phyloP scores from a whole-genome alignment of 2,113 vertebrate species.

The Tiliqua scincoides region DNA sequence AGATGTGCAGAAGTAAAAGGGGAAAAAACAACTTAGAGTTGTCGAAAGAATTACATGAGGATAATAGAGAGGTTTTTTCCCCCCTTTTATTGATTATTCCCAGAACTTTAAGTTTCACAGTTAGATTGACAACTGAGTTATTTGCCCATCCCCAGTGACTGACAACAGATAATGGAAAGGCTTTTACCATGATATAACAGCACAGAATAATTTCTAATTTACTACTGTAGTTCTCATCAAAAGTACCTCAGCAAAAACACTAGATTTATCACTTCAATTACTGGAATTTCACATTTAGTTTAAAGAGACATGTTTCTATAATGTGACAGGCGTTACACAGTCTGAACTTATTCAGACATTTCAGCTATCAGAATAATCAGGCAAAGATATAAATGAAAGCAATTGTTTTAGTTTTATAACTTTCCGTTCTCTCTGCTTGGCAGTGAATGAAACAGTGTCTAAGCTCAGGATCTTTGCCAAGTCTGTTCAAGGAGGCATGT shows the following conservation, averaged over 20 bases:
- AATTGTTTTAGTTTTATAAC: slow-evolving; percentile 77
- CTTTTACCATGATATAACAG: slow-evolving; percentile 85
- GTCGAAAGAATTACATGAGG: slow-evolving; percentile 61
- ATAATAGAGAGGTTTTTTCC: slow-evolving; percentile 63
- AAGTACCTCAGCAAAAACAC: slow-evolving; percentile 84
- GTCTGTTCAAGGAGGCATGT: slow-evolving; percentile 63
- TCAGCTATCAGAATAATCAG: slow-evolving; percentile 82
- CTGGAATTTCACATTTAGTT: slow-evolving; percentile 95
- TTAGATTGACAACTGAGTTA: slow-evolving; percentile 89
- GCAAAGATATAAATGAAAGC: slow-evolving; percentile 78
- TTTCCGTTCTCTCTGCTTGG: slow-evolving; percentile 73
- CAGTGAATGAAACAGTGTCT: slow-evolving; percentile 74
- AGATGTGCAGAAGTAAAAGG: slow-evolving; percentile 63
- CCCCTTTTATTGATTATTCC: slow-evolving; percentile 84
- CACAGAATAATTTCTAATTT: slow-evolving; percentile 92
- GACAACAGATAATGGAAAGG: slow-evolving; percentile 88
- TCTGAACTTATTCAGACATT: slow-evolving; percentile 86
- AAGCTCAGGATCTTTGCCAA: slow-evolving; percentile 69
- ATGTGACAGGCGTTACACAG: slow-evolving; percentile 91
- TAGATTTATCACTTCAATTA: slow-evolving; percentile 94
- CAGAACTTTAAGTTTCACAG: slow-evolving; percentile 78
- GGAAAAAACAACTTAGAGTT: slow-evolving; percentile 59
- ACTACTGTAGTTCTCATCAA: slow-evolving; percentile 87
- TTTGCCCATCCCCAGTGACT: slow-evolving; percentile 85
- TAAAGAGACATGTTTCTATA: slow-evolving; percentile 94